Evolutionary conservation across 2,113 vertebrate genomes (phyloP).

Genomic region (Setophaga petechia): DNA sequence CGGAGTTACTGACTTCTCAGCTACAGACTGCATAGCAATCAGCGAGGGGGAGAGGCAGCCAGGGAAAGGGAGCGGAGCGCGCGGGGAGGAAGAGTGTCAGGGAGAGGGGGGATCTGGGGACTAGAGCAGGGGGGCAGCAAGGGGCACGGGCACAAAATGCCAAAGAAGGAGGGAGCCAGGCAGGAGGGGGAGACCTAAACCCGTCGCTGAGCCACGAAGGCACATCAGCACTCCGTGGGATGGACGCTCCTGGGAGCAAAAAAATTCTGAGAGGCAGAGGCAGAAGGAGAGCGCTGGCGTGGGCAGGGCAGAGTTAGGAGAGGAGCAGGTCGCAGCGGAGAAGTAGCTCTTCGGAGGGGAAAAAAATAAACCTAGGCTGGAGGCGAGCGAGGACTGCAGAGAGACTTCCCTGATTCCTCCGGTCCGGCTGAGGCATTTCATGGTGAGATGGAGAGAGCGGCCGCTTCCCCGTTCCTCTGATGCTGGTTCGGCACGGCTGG

Average conservation of each 20-base stretch:
- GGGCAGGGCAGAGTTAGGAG: constrained; percentile 53
- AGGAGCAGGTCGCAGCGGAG: constrained; percentile 5
- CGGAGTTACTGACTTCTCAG: constrained; percentile 80
- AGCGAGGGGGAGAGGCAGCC: constrained; percentile 68
- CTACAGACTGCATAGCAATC: constrained; percentile 72
- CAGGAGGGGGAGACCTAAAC: constrained; percentile 40
- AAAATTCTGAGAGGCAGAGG: constrained; percentile 61
- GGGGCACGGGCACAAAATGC: not conserved
- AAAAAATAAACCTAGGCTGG: not conserved
- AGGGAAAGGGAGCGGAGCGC: constrained; percentile 35
- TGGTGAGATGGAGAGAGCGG: constrained; percentile 34
- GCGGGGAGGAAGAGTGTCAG: not conserved
- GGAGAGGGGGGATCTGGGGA: not conserved
- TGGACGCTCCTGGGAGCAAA: constrained; percentile 39
- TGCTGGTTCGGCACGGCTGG: constrained; percentile 32
- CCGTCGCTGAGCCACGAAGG: not conserved
- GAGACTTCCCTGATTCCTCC: not conserved
- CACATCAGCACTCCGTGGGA: constrained; percentile 47
- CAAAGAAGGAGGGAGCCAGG: not conserved
- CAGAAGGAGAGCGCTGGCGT: constrained; percentile 45
- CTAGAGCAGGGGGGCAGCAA: not conserved
- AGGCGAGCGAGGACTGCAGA: constrained; percentile 4
- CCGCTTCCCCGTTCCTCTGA: constrained; percentile 30
- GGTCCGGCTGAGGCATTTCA: not conserved
- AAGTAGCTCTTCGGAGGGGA: not conserved